Evolutionary conservation across 2,113 vertebrate species (phyloP).

Genomic region (Bucco capensis): DNA sequence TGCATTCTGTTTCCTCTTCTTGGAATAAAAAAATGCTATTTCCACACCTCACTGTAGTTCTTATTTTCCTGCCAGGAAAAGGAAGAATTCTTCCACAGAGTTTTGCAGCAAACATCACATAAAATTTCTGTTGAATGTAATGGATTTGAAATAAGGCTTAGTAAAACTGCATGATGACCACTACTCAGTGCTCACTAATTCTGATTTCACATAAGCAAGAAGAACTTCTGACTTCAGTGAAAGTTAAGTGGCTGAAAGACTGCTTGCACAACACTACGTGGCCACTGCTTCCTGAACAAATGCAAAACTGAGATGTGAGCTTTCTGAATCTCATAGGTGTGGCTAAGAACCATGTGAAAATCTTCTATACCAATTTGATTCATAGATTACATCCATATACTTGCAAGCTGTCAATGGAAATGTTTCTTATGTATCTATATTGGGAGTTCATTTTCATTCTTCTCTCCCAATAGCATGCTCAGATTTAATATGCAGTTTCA

Average conservation of each 20-base stretch:
- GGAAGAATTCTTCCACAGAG: background rate
- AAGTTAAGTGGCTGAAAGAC: background rate
- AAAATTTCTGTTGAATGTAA: background rate
- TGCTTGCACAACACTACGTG: background rate
- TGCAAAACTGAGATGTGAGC: background rate
- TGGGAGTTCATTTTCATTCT: background rate
- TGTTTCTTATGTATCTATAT: background rate
- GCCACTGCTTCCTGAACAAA: background rate
- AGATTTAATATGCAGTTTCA: background rate
- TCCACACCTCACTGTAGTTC: background rate
- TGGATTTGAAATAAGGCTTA: background rate
- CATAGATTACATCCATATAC: background rate
- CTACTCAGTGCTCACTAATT: background rate
- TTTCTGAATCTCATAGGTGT: background rate
- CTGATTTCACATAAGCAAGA: background rate
- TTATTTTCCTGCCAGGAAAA: background rate
- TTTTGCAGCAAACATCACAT: background rate
- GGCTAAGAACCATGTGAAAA: background rate
- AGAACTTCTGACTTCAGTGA: background rate
- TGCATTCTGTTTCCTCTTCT: background rate
- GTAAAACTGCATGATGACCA: background rate
- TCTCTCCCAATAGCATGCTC: background rate
- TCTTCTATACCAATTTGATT: background rate
- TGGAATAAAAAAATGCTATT: background rate
- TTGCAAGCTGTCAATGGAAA: background rate